Base-by-base conservation (phyloP, 2,113 vertebrate species). In the Sphaerodactylus townsendi region DNA sequence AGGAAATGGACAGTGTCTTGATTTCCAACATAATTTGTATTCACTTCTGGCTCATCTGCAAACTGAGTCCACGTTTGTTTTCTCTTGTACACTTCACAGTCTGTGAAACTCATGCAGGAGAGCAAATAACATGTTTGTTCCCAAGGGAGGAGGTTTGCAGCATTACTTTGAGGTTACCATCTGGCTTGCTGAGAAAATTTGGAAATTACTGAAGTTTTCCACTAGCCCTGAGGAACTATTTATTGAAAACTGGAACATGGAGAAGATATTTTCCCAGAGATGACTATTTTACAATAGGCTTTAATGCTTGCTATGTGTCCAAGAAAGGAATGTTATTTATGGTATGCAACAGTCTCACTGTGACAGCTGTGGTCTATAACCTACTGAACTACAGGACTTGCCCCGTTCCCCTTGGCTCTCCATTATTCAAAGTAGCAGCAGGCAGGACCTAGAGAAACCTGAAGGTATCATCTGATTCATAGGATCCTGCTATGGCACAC, bases 391-490 rank as follows among this genome's bases (percentile, higher is more conserved):
- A 77, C 46, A 87, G 68, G 79, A 87, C 88, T 90, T 87, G 25
- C 90, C 50, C 70, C 76, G 62, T 81, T 82, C 83, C 82, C 83
- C 72, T 92, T 83, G 76, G 71, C 85, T 93, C 91, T 91, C 81
- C 70, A 30, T 93, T 94, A 96, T 96, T 94, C 94, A 89, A 84
- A 85, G 77, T 90, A 91, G 87, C 93, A 94, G 96, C 93, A 94
- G 93, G 95, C 91, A 88, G 94, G 83, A 77, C 68, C 89, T 85
- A 78, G 93, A 94, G 92, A 94, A 95, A 95, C 85, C 87, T 85
- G 92, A 93, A 94, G 93, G 93, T 90, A 93, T 86, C 94, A 95
- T 94, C 92, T 94, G 93, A 95, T 91, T 82, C 88, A 81, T 93
- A 92, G 87, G 93, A 94, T 84, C 88, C 88, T 7, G 39, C 64